Conservation (phyloP, 2,888 invertebrate genomes). For the Malacosoma neustria region DNA sequence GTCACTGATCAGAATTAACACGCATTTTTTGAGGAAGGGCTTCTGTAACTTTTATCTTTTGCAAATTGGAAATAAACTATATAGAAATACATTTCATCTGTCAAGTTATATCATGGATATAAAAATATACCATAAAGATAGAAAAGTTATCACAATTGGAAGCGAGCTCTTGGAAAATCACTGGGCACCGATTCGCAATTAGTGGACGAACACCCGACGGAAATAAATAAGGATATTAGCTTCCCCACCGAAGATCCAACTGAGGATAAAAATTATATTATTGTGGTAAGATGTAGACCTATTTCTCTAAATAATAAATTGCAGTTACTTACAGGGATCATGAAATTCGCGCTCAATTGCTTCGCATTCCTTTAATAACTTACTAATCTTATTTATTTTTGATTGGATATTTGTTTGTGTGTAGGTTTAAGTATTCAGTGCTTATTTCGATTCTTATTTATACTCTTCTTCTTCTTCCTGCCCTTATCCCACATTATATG, state of each 20-base stretch:
- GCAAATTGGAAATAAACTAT: too few species aligned
- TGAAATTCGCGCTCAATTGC: constrained; percentile 1
- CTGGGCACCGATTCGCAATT: constrained; percentile 60
- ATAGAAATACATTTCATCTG: too few species aligned
- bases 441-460: constrained; percentile 10
- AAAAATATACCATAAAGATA: constrained; percentile 40
- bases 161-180: constrained; percentile 64
- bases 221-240: constrained; percentile 67
- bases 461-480: too few species aligned
- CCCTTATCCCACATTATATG: too few species aligned
- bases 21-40: too few species aligned
- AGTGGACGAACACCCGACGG: constrained; percentile 64
- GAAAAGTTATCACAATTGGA: constrained; percentile 47
- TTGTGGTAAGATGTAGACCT: constrained; percentile 18
- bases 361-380: not conserved
- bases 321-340: constrained; percentile 8
- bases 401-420: not conserved
- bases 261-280: constrained; percentile 51
- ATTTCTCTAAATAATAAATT: constrained; percentile 10
- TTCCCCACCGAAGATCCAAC: constrained; percentile 23
- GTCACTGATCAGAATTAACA: too few species aligned
- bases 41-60: too few species aligned
- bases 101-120: too few species aligned
- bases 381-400: not conserved
- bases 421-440: constrained; percentile 1